Evolutionary conservation across 2,888 invertebrate species (phyloP).

Genomic region (Miltochrista miniata): DNA sequence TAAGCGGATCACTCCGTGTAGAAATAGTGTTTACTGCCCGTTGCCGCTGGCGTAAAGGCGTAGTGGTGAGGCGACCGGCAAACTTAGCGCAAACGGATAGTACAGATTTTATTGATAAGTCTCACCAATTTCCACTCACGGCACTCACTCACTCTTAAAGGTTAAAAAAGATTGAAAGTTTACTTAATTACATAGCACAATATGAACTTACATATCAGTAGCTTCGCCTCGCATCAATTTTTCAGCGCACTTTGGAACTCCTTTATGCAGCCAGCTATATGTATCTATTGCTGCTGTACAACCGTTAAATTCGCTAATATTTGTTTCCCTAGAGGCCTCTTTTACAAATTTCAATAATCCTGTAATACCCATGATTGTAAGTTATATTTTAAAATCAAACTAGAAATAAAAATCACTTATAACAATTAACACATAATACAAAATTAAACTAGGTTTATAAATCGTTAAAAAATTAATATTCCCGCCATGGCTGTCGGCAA

Average conservation of each 20-base stretch:
- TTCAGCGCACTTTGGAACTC: constrained; percentile 96
- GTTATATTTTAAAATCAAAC: constrained; percentile 6
- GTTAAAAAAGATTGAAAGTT: too few relatives aligned
- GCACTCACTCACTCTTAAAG: too few relatives aligned
- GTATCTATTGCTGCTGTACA: constrained; percentile 96
- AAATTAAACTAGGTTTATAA: too few relatives aligned
- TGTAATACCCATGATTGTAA: constrained; percentile 92
- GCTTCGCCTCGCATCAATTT: constrained; percentile 93
- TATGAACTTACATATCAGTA: constrained; percentile 88
- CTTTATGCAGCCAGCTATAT: constrained; percentile 98
- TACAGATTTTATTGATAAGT: too few relatives aligned
- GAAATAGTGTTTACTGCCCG: too few relatives aligned
- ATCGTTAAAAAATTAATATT: neutral
- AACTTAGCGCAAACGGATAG: too few relatives aligned
- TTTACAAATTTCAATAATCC: constrained; percentile 96
- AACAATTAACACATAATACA: too few relatives aligned
- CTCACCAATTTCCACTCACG: too few relatives aligned
- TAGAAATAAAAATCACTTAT: neutral
- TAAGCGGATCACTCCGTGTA: too few relatives aligned
- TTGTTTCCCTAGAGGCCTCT: constrained; percentile 89
- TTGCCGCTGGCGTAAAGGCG: too few relatives aligned
- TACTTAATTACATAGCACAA: too few relatives aligned
- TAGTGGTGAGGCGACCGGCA: too few relatives aligned
- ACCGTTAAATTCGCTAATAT: constrained; percentile 88
- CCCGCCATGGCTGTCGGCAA: neutral